Base-by-base conservation (phyloP, 2,113 vertebrate genomes). In the Pedionomus torquatus region DNA sequence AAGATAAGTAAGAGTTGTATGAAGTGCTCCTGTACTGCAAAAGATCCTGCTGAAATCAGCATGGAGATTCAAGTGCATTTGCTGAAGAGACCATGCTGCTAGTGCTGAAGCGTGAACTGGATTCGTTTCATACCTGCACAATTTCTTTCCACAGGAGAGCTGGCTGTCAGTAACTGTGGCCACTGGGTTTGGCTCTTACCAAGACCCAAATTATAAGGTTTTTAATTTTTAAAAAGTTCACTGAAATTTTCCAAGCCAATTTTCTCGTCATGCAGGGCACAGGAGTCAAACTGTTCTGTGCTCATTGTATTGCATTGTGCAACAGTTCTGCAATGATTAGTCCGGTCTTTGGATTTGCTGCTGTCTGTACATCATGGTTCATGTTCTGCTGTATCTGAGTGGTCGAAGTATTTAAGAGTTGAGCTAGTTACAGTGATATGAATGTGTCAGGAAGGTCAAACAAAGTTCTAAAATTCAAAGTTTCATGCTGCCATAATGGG, bases 81-180 rank as follows among this genome's bases (percentile, higher is more conserved):
- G 72, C 66, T 48, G 11, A 90, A 91, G 94, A 96, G 96, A 91
- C 43, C 37, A 30, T 10, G 21, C 63, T 77, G 87, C 90, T 95
- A 44, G 86, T 10, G 70, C 57, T 52, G 80, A 57, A 58, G 41
- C 46, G 24, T 70, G 64, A 91, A 30, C 49, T 66, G 43, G 39
- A 39, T 7, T 90, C 19, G 7, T 89, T 97, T 91, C 70, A n/a
- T 49, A 72, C 91, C 90, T 85, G 81, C 74, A 86, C 21, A 51
- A 7, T 39, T 87, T 83, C 77, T 81, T 64, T 54, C 83, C 8
- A 5, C 16, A 0, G 39, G 52, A 79, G 61, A 69, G 6, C 77
- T 51, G 69, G 11, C 65, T 94, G 78, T 74, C 69, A 72, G 46
- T 65, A 65, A 6, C 48, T 58, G 23, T 41, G 61, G 65, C 52